Base-by-base conservation (phyloP, 2,113 vertebrate species). In the Notechis scutatus region DNA sequence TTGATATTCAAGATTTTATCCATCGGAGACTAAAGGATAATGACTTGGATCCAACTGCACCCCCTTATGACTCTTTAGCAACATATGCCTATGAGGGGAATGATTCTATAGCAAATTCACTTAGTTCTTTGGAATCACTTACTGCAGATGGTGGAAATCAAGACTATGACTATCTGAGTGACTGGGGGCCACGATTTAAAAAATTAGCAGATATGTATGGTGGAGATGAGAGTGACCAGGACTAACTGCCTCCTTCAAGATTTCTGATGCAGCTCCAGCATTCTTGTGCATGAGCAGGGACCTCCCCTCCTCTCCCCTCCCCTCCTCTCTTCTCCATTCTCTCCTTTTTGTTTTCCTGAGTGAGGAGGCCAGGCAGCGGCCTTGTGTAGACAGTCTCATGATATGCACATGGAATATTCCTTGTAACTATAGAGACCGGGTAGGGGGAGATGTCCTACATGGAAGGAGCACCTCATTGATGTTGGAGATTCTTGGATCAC, bases 131-230 rank as follows among this genome's bases (percentile, higher is more conserved):
- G 42, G 98, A 98, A 69, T 98, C 98, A 0, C 96, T 97, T 69
- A 96, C 97, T 1, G 96, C 93, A 0, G 98, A 98, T 10, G 95
- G 97, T 8, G 94, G 97, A 34, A 98, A 97, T 91, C 98, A 98
- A 88, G 98, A 98, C 95, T 98, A 98, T 0, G 97, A 97, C 94
- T 98, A 98, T 89, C 97, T 98, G 85, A 97, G 97, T 6, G 97
- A 98, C 91, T 98, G 98, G 98, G 98, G 98, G 2, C 98, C 98
- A 42, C 96, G 96, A 0, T 98, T 98, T 96, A 97, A 98, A 94
- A 98, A 98, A 42, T 95, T 98, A 5, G 98, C 98, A 10, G 98
- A 98, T 81, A 97, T 98, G 97, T 98, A 98, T 5, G 98, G 98
- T 2, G 98, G 98, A 69, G 97, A 97, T 0, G 98, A 98, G 20